Base-by-base conservation (phyloP, 2,888 invertebrate species). In the Oscheius sp. region DNA sequence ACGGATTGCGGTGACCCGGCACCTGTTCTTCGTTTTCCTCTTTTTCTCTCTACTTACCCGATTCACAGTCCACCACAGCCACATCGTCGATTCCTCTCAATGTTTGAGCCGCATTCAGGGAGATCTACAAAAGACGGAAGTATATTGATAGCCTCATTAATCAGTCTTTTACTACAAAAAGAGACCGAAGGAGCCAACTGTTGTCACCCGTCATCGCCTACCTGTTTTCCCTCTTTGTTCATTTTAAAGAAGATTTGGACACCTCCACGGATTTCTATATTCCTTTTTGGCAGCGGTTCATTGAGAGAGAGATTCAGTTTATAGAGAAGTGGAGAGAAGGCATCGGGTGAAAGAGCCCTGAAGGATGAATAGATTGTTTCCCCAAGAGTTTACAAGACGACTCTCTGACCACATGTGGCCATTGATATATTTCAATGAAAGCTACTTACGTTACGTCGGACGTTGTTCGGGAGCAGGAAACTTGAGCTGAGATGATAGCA, bases 241-340 rank as follows among this genome's bases (percentile, higher is more conserved):
- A 71, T 65, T 17, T 51, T 33, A 14, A 73, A 69, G 68, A 72
- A 76, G 1, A 74, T 20, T 47, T 70, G 65, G 14, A 69, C n/a
- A 14, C 54, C 49, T 44, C 73, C 78, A 47, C 72, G 70, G 20
- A 72, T 12, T 12, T 72, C 68, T 22, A 72, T 66, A 44, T 38
- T 38, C 26, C 59, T 59, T 20, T 59, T 41, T 24, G 72, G 71
- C 20, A 72, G 56, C 9, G 71, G 50, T 41, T 70, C 70, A 8
- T 66, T 62, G 28, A 76, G 68, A 0, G 73, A 70, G n/a, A 76
- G 33, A 47, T 76, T 76, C 20, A 73, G 49, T 8, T 51, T 63
- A 50, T 76, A 76, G 32, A 73, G 76, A 5, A 76, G 32, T 14
- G 74, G 72, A 44, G 54, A 32, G 67, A 75, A 73, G 17, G 65